A percentile compares a stretch with the other conserved stretches of the same genome.
phyloP scores from a whole-genome alignment of 2,888 invertebrate genomes.

The Zygothrica quintamaculata region DNA sequence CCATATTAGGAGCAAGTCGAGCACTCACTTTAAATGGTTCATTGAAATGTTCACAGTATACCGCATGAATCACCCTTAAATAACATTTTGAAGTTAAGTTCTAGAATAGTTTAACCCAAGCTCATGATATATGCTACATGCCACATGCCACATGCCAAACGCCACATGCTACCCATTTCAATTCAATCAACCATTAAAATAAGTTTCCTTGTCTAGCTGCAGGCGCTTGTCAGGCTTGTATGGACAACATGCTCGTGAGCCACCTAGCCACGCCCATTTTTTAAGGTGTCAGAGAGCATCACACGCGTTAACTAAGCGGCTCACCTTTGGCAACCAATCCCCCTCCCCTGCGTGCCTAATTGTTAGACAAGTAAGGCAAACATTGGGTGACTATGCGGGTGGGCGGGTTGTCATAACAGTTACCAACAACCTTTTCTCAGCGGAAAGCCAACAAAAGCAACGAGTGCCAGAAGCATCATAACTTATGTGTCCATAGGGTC shows the following conservation, averaged over 20 bases:
- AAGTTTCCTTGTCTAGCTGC: conserved; percentile 30
- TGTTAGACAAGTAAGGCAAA: conserved; percentile 58
- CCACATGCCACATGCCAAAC: conserved; percentile 32
- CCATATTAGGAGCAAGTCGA: too few species aligned
- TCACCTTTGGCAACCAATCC: conserved; percentile 40
- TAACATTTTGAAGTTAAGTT: conserved; percentile 11
- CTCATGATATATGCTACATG: conserved; percentile 30
- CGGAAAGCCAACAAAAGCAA: conserved; percentile 13
- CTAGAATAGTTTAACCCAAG: conserved; percentile 2
- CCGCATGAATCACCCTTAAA: conserved; percentile 31
- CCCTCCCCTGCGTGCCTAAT: conserved; percentile 68
- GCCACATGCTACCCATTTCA: conserved; percentile 52
- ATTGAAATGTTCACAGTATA: conserved; percentile 1
- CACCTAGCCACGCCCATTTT: conserved; percentile 41
- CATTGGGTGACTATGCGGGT: conserved; percentile 10
- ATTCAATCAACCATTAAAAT: conserved; percentile 71
- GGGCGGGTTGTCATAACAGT: conserved; percentile 61
- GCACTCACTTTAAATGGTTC: too few species aligned
- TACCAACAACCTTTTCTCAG: conserved; percentile 10
- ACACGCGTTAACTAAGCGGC: conserved; percentile 30
- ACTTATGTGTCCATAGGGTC: conserved; percentile 20
- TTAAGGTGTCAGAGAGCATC: conserved; percentile 66
- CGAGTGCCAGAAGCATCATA: conserved; percentile 19
- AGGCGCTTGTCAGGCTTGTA: conserved; percentile 50
- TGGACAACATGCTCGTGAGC: conserved; percentile 37